Conservation (phyloP, 92 coral and sea anemone species). For the Nematostella vectensis region DNA sequence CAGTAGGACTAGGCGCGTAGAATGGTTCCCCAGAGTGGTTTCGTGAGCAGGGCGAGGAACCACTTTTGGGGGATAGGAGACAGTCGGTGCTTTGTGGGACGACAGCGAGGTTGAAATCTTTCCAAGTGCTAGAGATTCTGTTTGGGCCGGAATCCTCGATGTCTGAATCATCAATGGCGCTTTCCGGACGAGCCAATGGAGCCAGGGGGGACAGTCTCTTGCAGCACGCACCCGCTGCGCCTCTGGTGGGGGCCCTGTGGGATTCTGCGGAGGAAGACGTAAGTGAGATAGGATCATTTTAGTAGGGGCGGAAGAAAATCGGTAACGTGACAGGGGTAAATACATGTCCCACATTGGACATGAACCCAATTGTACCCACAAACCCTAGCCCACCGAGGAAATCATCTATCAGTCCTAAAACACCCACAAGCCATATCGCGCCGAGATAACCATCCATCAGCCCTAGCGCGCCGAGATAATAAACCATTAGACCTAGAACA, state of each 20-base stretch:
- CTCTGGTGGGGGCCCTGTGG: slow-evolving; percentile 3
- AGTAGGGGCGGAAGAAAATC: too few species aligned
- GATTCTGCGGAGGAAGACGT: slow-evolving; percentile 21
- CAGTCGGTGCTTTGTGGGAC: slow-evolving; percentile 64
- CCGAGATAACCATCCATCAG: too few species aligned
- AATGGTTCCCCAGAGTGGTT: neutral
- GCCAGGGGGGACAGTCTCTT: slow-evolving; percentile 46
- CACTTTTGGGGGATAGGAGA: slow-evolving; percentile 32
- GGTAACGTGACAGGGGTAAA: too few species aligned
- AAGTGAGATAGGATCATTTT: too few species aligned
- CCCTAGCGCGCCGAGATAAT: too few species aligned
- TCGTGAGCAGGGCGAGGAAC: neutral
- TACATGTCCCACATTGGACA: too few species aligned
- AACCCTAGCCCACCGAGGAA: too few species aligned
- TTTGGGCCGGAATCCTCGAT: slow-evolving; percentile 47
- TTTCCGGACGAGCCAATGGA: slow-evolving; percentile 81
- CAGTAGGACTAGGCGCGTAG: neutral
- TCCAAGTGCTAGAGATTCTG: slow-evolving; percentile 64
- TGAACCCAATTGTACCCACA: too few species aligned
- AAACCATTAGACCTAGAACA: too few species aligned
- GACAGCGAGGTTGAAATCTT: slow-evolving; percentile 39
- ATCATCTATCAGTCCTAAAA: too few species aligned
- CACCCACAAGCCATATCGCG: too few species aligned
- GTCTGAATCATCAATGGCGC: slow-evolving; percentile 75
- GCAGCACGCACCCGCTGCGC: slow-evolving; percentile 16